A percentile compares a stretch with the other conserved stretches of the same genome.
Conservation (phyloP, 2,113 vertebrate genomes). For the Coregonus clupeaformis region DNA sequence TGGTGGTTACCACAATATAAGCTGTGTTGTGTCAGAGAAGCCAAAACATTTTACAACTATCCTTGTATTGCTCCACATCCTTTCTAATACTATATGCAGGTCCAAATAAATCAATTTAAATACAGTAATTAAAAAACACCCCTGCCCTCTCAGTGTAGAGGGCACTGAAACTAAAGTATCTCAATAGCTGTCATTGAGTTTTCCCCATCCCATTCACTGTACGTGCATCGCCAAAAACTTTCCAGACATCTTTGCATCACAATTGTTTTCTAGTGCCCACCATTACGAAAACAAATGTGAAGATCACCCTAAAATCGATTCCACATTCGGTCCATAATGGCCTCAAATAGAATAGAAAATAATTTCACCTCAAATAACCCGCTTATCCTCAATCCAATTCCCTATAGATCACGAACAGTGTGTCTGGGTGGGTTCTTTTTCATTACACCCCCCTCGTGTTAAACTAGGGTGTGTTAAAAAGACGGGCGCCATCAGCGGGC, state of each 20-base stretch:
- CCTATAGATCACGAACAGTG: constrained; percentile 45
- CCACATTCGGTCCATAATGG: constrained; percentile 43
- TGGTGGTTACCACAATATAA: constrained; percentile 31
- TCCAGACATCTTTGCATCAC: no score
- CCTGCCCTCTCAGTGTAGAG: constrained; percentile 32
- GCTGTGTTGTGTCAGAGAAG: constrained; percentile 21
- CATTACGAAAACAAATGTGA: no score
- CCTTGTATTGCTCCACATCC: constrained; percentile 27
- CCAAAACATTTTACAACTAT: constrained; percentile 30
- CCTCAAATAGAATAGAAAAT: constrained; percentile 42
- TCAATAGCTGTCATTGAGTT: constrained; percentile 25
- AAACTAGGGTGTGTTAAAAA: constrained; percentile 56
- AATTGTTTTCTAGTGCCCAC: no score
- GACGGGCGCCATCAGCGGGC: constrained; percentile 61
- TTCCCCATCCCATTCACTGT: no score
- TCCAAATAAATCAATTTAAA: constrained; percentile 44
- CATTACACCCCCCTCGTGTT: background rate
- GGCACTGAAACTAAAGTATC: constrained; percentile 32
- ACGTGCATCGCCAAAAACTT: no score
- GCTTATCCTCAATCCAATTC: constrained; percentile 47
- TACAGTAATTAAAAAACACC: constrained; percentile 37
- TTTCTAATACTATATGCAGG: constrained; percentile 38
- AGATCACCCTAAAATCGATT: constrained; percentile 19
- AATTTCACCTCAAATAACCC: constrained; percentile 38
- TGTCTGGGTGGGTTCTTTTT: constrained; percentile 26